Evolutionary conservation across 2,797 vertebrate genomes (phyloP).

Genomic region (Dermochelys coriacea): DNA sequence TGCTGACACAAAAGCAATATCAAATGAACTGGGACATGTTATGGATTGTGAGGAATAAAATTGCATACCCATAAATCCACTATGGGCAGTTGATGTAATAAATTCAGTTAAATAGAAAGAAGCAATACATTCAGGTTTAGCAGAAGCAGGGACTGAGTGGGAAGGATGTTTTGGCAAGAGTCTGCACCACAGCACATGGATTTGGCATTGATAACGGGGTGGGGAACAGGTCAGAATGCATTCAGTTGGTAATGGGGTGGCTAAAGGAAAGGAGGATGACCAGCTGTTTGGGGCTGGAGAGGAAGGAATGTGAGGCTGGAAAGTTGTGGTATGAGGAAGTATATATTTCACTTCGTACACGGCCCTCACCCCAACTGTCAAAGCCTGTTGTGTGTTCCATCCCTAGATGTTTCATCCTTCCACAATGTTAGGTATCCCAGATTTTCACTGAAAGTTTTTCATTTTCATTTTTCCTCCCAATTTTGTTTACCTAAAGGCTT

Average conservation of each 20-base stretch:
- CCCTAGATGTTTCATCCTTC: not conserved
- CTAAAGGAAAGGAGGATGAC: no score
- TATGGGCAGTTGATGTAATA: not conserved
- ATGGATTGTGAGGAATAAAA: not conserved
- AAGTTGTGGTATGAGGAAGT: no score
- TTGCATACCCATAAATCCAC: fast-evolving
- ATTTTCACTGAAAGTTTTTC: not conserved
- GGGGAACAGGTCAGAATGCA: no score
- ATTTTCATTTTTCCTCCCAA: no score
- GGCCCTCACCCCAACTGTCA: not conserved
- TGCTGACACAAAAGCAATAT: not conserved
- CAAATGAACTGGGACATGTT: not conserved
- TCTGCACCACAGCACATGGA: not conserved
- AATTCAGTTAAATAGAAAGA: not conserved
- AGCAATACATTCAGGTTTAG: not conserved
- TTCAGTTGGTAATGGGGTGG: no score
- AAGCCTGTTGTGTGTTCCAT: not conserved
- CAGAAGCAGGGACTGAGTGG: not conserved
- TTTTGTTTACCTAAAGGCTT: not conserved
- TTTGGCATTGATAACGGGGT: no score
- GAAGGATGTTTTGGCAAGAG: not conserved
- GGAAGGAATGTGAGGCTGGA: no score
- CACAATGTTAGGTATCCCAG: not conserved
- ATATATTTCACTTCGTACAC: no score
- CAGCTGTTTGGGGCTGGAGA: no score